Evolutionary conservation across 2,113 vertebrate genomes (phyloP).

Genomic region (Cryptotis parvus): DNA sequence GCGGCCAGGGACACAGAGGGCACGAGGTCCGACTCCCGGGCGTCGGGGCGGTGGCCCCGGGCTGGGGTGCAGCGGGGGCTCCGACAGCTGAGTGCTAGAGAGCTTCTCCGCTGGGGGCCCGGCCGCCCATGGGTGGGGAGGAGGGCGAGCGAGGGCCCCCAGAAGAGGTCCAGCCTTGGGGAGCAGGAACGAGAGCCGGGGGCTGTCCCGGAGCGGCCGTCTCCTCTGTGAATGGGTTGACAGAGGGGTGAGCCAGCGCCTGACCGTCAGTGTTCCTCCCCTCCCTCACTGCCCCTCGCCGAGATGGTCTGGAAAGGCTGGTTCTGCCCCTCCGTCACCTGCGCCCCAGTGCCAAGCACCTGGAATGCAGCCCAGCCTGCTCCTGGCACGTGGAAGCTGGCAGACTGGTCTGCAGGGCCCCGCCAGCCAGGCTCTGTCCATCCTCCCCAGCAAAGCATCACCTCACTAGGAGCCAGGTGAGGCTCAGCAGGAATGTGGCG

Average conservation of each 20-base stretch:
- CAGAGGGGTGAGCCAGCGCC: not conserved
- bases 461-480: not conserved
- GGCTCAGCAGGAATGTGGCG: not conserved
- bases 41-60: fast-evolving
- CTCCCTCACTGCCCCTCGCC: not conserved
- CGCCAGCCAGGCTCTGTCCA: not conserved
- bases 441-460: too few species aligned
- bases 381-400: not conserved
- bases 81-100: not conserved
- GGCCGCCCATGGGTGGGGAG: conserved; percentile 66
- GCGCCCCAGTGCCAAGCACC: not conserved
- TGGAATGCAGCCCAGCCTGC: conserved; percentile 47
- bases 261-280: fast-evolving
- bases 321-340: not conserved
- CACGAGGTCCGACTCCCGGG: conserved; percentile 26
- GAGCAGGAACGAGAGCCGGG: not conserved
- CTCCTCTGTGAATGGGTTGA: too few species aligned
- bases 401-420: not conserved
- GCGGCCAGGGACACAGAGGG: conserved; percentile 24
- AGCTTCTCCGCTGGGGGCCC: not conserved
- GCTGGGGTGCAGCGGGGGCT: fast-evolving
- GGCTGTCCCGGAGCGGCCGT: not conserved
- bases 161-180: not conserved
- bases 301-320: not conserved
- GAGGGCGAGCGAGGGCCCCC: not conserved